Conservation (phyloP, 2,888 invertebrate genomes). For the Darwinula stevensoni region DNA sequence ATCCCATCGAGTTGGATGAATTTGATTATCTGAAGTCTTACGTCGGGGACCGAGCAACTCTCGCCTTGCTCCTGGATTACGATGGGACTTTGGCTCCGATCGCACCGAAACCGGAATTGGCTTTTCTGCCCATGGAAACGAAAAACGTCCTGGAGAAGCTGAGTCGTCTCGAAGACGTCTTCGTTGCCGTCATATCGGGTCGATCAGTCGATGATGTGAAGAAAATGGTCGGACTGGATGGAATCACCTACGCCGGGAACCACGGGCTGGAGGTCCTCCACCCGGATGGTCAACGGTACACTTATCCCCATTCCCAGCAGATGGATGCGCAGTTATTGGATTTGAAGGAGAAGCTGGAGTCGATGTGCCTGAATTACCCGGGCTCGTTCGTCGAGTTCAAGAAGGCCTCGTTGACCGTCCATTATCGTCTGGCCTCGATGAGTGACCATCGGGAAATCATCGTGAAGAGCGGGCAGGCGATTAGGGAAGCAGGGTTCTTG, state of each 20-base stretch:
- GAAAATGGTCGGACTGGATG: slow-evolving; percentile 17
- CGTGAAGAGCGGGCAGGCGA: not conserved
- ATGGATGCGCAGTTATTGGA: slow-evolving; percentile 15
- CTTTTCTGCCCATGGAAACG: slow-evolving; percentile 16
- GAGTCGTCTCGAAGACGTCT: slow-evolving; percentile 16
- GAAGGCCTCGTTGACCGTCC: slow-evolving; percentile 17
- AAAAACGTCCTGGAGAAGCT: slow-evolving; percentile 16
- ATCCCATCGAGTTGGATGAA: too few species aligned
- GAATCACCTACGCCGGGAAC: slow-evolving; percentile 18
- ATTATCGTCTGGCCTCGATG: slow-evolving; percentile 14
- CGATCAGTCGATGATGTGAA: slow-evolving; percentile 16
- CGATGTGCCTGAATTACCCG: slow-evolving; percentile 15
- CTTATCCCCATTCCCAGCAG: slow-evolving; percentile 18
- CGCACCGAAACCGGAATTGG: slow-evolving; percentile 18
- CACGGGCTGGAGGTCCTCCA: slow-evolving; percentile 19
- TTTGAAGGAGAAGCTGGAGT: slow-evolving; percentile 12
- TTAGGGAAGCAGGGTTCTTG: not conserved
- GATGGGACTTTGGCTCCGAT: slow-evolving; percentile 19
- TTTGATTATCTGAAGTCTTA: slow-evolving; percentile 15
- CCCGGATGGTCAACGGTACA: slow-evolving; percentile 18
- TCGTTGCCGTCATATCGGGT: slow-evolving; percentile 19
- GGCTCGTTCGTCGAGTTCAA: slow-evolving; percentile 20
- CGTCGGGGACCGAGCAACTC: slow-evolving; percentile 15
- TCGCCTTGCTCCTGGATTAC: slow-evolving; percentile 18
- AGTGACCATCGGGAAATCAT: not conserved